Evolutionary conservation across 2,113 vertebrate species (phyloP).

Genomic region (Aegithalos caudatus): DNA sequence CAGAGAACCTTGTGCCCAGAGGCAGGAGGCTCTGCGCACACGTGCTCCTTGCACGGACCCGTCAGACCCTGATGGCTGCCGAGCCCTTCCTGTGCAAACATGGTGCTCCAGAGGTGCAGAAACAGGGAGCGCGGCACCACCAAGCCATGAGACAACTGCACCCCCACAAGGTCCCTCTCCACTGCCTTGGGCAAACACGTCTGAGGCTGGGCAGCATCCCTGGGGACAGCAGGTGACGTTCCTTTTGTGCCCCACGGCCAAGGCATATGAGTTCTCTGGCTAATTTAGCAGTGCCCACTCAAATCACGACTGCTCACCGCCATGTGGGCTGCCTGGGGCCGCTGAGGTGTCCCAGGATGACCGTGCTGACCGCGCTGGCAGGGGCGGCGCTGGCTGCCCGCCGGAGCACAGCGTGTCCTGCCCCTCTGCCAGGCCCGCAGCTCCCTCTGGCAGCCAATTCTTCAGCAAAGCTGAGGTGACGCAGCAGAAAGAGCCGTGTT

Average conservation of each 20-base stretch:
- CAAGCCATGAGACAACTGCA: background rate
- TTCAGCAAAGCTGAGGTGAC: background rate
- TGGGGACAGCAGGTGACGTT: background rate
- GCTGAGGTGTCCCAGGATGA: background rate
- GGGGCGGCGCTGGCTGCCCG: background rate
- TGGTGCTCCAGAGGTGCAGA: fast-evolving
- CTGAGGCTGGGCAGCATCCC: background rate
- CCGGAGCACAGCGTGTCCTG: background rate
- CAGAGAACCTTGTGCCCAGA: background rate
- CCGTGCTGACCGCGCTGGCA: background rate
- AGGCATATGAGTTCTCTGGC: fast-evolving
- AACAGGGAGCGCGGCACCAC: background rate
- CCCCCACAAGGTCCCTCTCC: background rate
- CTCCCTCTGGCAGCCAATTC: fast-evolving
- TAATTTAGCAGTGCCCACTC: background rate
- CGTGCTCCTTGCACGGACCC: fast-evolving
- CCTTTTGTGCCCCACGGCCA: background rate
- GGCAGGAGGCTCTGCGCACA: background rate
- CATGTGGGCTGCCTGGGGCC: fast-evolving
- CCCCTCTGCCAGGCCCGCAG: background rate
- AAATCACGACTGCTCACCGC: fast-evolving
- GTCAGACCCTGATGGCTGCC: fast-evolving
- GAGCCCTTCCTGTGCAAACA: fast-evolving
- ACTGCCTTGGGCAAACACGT: background rate
- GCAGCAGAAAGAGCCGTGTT: background rate